Conservation (phyloP, 2,888 invertebrate species). For the Villa cingulata region DNA sequence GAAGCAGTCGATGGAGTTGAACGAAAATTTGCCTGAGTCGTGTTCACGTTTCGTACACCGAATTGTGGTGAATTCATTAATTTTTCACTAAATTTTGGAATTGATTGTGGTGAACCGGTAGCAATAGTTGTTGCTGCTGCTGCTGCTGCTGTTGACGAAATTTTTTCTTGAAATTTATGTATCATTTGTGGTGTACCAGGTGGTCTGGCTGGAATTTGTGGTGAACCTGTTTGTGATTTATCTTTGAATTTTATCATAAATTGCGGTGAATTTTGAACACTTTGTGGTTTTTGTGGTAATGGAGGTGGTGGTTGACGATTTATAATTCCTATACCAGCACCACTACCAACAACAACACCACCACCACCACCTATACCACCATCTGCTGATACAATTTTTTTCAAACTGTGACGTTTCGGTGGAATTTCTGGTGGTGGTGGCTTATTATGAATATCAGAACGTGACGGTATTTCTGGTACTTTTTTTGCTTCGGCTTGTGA, state of each 20-base stretch:
- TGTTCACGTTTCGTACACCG: slow-evolving; percentile 11
- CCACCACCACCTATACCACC: too few species aligned
- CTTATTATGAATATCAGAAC: slow-evolving; percentile 25
- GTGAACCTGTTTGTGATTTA: slow-evolving; percentile 18
- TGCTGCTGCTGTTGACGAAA: not conserved
- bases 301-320: slow-evolving; percentile 27
- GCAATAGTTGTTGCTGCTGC: too few species aligned
- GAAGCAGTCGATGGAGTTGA: slow-evolving; percentile 13
- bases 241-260: slow-evolving; percentile 28
- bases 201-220: slow-evolving; percentile 4
- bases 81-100: slow-evolving; percentile 11
- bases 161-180: slow-evolving; percentile 11
- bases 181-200: slow-evolving; percentile 13
- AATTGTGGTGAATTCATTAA: slow-evolving; percentile 12
- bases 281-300: slow-evolving; percentile 30
- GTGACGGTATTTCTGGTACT: slow-evolving; percentile 34
- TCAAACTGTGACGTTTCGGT: slow-evolving; percentile 33
- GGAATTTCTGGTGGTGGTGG: slow-evolving; percentile 36
- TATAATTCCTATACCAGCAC: slow-evolving; percentile 5
- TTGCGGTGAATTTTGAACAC: slow-evolving; percentile 32
- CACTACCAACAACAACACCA: too few species aligned
- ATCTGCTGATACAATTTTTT: slow-evolving; percentile 26
- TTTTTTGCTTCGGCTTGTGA: slow-evolving; percentile 26
- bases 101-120: slow-evolving; percentile 3
- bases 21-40: slow-evolving; percentile 15